Percentiles rank a stretch among this genome's conserved stretches.
These are phyloP conservation scores for Lophura nycthemera DNA, from an alignment of 2,113 vertebrate species.

Conservation along the genomic window DNA sequence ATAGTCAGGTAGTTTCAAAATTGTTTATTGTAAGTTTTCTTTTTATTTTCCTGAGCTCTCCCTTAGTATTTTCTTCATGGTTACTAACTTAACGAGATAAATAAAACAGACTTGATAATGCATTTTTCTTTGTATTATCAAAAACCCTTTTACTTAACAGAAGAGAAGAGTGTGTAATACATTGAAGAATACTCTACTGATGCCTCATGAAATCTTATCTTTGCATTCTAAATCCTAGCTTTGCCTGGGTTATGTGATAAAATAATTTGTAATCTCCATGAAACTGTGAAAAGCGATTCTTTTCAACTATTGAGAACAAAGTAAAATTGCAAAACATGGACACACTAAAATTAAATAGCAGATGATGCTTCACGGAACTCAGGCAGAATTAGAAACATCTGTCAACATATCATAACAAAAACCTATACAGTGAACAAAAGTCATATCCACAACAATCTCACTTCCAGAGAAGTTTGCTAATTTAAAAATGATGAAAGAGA, in stretches of 20 bases:
- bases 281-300: neutral
- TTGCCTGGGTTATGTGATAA: neutral
- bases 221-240: neutral
- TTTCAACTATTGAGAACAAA: neutral
- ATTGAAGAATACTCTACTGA: neutral
- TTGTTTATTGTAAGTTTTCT: neutral
- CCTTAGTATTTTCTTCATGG: neutral
- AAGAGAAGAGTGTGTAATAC: neutral
- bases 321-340: neutral
- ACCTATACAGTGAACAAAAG: neutral
- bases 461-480: neutral
- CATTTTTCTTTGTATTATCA: neutral
- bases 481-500: neutral
- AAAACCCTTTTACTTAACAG: neutral
- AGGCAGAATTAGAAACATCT: slow-evolving; percentile 28
- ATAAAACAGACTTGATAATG: neutral
- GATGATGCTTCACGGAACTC: neutral
- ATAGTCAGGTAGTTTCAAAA: neutral
- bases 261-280: neutral
- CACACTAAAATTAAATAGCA: slow-evolving; percentile 16
- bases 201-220: neutral
- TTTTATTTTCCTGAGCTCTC: neutral
- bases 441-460: neutral
- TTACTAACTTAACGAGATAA: neutral
- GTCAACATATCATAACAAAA: neutral